Evolutionary conservation across 2,888 invertebrate genomes (phyloP), one percentile per base, ranked within the genome.

Genomic region (Saturnia pavonia): DNA sequence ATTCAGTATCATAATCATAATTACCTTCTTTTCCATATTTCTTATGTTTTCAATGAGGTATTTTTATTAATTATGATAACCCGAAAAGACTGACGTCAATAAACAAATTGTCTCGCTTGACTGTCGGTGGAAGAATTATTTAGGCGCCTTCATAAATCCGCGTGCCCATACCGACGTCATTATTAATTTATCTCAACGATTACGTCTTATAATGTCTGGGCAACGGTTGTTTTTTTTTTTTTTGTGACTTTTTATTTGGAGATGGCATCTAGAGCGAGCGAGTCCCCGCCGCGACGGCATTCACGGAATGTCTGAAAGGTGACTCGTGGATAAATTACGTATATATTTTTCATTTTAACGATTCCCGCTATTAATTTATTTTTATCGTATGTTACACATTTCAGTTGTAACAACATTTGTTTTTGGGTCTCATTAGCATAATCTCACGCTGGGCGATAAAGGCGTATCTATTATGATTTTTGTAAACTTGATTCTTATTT

Each of bases 341-440:
- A 89, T 91, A 92, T 94, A 92, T 94, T 91, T 91, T 92, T 89
- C 89, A 91, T 94, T 94, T 94, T 94, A 94, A 94, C 92, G 94
- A 94, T 92, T 89, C 91, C 88, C 89, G 92, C 92, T 93, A 94
- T 93, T 92, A 92, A 94, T 93, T 93, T 94, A 93, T 93, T 92
- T 91, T 90, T 91, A 92, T 92, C 86, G 91, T 91, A 91, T 91
- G 92, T 94, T 94, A 93, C 94, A 92, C 92, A 94, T 94, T 93
- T 89, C 88, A 86, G 89, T 90, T 91, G 91, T 92, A 92, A 90
- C 92, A 90, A 91, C 92, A 92, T 94, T 94, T 94, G 94, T 94
- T 94, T 93, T 93, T 91, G 89, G 88, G 88, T 74, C 88, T 92
- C 91, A 93, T 94, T 94, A 93, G 91, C 94, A 93, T 92, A 93